A percentile compares a stretch with the other conserved stretches of the same genome.
Evolutionary conservation across 2,113 vertebrate species (phyloP).

Genomic region (Cryptomyrus ogoouensis): DNA sequence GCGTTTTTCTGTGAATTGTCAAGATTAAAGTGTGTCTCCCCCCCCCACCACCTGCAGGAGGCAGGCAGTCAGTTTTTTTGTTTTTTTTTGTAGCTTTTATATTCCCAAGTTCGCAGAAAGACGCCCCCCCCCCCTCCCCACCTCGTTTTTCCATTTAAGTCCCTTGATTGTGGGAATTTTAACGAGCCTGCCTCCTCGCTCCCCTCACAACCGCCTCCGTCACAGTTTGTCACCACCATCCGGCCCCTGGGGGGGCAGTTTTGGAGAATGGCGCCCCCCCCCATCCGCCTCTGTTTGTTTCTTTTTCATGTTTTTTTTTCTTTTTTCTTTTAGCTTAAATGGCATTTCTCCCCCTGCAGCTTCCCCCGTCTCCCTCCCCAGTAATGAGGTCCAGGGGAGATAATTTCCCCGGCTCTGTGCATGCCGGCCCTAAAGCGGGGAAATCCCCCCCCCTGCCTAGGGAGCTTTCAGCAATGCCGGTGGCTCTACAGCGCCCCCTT

Average conservation of each 20-base stretch:
- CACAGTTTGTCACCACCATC: not conserved
- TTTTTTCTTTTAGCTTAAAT: conserved; percentile 59
- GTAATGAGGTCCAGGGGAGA: conserved; percentile 70
- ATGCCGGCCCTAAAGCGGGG: not conserved
- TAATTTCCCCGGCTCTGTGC: conserved; percentile 55
- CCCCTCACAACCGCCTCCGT: not conserved
- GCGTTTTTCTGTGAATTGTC: not conserved
- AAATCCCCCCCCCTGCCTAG: not conserved
- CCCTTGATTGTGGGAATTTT: not conserved
- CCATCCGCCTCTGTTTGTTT: not conserved
- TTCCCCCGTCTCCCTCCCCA: conserved; percentile 48
- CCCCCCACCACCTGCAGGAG: not conserved
- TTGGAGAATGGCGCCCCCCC: not conserved
- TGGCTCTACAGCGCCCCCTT: not conserved
- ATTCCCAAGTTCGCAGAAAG: not conserved
- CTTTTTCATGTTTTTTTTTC: conserved; percentile 14
- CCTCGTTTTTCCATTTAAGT: not conserved
- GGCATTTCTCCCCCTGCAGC: conserved; percentile 56
- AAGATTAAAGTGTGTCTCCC: not conserved
- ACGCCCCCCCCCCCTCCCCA: not conserved
- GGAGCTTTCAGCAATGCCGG: not conserved
- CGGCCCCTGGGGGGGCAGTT: not conserved
- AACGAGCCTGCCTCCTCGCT: not conserved
- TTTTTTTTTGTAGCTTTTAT: not conserved
- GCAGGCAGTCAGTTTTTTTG: not conserved